Evolutionary conservation across 2,888 invertebrate genomes (phyloP), one percentile per base, ranked within the genome.

Genomic region (Drymonia ruficornis): DNA sequence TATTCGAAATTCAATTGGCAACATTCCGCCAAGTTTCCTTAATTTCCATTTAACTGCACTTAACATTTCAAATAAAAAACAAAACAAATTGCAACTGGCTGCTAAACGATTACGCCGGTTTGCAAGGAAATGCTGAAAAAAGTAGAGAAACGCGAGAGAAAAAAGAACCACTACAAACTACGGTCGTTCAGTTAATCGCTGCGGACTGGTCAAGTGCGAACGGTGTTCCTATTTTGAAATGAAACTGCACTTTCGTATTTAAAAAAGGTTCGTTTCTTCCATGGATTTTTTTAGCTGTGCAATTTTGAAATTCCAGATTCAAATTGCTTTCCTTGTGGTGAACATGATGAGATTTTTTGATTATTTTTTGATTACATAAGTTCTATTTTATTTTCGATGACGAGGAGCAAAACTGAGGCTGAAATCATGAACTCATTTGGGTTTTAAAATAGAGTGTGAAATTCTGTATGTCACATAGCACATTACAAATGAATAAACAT

Each of bases 21-120:
- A 36, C 36, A 36, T n/a, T 36, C n/a, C 3, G 36, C 36, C n/a
- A 36, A n/a, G 31, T 31, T 8, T 31, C 31, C 31, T 31, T 11
- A 9, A 31, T 73, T 72, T 70, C 63, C 72, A 75, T 74, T 76
- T 67, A 74, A 64, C 63, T 53, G 50, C 38, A 53, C 49, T 52
- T 53, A 59, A 62, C 67, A 58, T 51, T n/a, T n/a, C n/a, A n/a
- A n/a, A 53, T 61, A 53, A 55, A 50, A 34, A 60, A 62, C 59
- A 54, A 15, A 28, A 28, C 18, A 28, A 12, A 45, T 28, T 45
- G 49, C 49, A 43, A 43, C 62, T 53, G 56, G 57, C 60, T 57
- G 60, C 60, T 63, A 68, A 72, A 63, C 70, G 71, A 70, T 70
- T 69, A 61, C 63, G 61, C 55, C 61, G 55, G 65, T 61, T 58